A percentile compares a stretch with the other conserved stretches of the same genome.
phyloP scores from a whole-genome alignment of 2,888 invertebrate genomes.

The Eilema sororculum region DNA sequence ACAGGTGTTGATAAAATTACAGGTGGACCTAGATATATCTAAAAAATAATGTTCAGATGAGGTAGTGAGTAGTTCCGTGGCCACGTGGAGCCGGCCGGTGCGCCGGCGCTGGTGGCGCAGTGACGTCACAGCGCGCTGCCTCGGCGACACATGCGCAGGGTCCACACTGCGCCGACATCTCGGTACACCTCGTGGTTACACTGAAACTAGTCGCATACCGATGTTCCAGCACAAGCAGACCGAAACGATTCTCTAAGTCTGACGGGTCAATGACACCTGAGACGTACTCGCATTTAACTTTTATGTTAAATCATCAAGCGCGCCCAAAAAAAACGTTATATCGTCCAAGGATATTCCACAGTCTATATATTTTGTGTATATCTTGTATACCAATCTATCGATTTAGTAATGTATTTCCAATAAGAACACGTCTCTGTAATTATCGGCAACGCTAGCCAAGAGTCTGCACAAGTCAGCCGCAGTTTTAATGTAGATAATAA shows the following conservation, averaged over 20 bases:
- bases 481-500: constrained; percentile 12
- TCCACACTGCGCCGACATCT: constrained; percentile 38
- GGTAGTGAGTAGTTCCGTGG: constrained; percentile 66
- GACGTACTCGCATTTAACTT: constrained; percentile 58
- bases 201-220: constrained; percentile 77
- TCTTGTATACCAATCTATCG: not conserved
- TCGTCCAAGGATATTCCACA: constrained; percentile 44
- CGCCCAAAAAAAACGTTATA: constrained; percentile 52
- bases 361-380: constrained; percentile 18
- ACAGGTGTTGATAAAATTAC: constrained; percentile 16
- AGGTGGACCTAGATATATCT: constrained; percentile 19
- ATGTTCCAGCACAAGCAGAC: constrained; percentile 79
- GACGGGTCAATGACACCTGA: constrained; percentile 76
- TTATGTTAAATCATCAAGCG: constrained; percentile 58
- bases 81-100: constrained; percentile 74
- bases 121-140: constrained; percentile 65
- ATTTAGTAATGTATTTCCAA: constrained; percentile 6
- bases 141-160: constrained; percentile 52
- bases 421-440: constrained; percentile 14
- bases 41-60: constrained; percentile 24
- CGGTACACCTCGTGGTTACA: constrained; percentile 54
- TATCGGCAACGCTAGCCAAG: constrained; percentile 3
- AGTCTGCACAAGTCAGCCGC: constrained; percentile 17
- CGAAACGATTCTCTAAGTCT: constrained; percentile 70
- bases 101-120: constrained; percentile 47